Percentiles rank a stretch among this genome's conserved stretches.
Conservation (phyloP, 2,888 invertebrate genomes). For the Mamestra brassicae region DNA sequence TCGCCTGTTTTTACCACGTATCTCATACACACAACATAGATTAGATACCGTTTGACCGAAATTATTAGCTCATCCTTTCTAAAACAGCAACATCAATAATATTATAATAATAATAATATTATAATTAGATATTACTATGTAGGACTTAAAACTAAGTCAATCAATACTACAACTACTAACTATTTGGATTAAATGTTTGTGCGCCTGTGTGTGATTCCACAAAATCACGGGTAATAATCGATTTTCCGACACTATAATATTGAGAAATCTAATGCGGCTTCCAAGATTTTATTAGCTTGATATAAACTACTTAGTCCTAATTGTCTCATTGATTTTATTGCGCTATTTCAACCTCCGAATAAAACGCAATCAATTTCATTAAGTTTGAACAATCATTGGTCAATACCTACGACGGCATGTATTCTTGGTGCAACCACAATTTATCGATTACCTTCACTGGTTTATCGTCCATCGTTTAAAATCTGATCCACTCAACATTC, state of each 20-base stretch:
- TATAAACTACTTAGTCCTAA: constrained; percentile 2
- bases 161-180: too few species aligned
- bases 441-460: background rate
- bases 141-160: background rate
- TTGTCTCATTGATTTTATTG: constrained; percentile 3
- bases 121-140: background rate
- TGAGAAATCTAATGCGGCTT: background rate
- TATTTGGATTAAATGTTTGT: too few species aligned
- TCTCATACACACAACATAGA: background rate
- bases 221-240: too few species aligned
- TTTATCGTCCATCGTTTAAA: background rate
- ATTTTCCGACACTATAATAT: background rate
- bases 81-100: background rate
- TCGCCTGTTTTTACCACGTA: background rate
- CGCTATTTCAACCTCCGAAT: constrained; percentile 3
- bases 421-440: background rate
- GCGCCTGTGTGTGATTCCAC: too few species aligned
- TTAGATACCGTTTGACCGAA: background rate
- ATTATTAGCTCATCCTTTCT: background rate
- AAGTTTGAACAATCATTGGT: constrained; percentile 14
- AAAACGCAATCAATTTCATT: constrained; percentile 15
- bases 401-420: background rate
- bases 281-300: background rate
- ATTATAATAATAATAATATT: background rate
- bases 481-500: background rate